Conservation (phyloP, 2,888 invertebrate species). For the Urechis unicinctus region DNA sequence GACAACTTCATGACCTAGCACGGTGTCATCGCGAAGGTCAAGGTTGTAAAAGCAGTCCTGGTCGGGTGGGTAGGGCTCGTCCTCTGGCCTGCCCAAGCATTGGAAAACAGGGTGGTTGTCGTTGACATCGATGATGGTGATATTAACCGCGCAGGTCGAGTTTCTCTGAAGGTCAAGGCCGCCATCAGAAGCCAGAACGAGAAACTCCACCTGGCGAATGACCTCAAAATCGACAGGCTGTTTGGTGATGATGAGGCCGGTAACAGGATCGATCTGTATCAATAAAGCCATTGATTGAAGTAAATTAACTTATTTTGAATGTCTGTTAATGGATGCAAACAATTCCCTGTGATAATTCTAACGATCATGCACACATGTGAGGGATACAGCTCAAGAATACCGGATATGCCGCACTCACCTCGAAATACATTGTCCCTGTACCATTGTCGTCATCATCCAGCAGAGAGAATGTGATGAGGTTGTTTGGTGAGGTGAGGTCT, state of each 20-base stretch:
- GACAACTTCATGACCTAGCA: constrained; percentile 3
- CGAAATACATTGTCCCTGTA: neutral
- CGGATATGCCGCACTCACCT: neutral
- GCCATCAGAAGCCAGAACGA: neutral
- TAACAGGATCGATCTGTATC: constrained; percentile 4
- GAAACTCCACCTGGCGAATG: neutral
- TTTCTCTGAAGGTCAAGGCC: neutral
- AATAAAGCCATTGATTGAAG: neutral
- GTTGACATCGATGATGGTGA: constrained; percentile 5
- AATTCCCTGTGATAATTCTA: too few relatives aligned
- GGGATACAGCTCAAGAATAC: neutral
- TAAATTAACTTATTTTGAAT: neutral
- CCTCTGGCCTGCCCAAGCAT: neutral
- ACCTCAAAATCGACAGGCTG: constrained; percentile 5
- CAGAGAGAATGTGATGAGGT: constrained; percentile 2
- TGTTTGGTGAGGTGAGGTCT: constrained; percentile 1
- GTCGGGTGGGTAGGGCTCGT: constrained; percentile 3
- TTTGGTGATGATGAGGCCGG: constrained; percentile 6
- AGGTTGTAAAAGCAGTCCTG: constrained; percentile 8
- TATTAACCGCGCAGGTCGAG: neutral
- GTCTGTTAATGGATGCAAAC: neutral
- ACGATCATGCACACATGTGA: too few relatives aligned
- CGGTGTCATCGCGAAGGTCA: constrained; percentile 4
- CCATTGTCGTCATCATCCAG: too few relatives aligned
- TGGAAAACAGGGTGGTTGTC: constrained; percentile 3